Evolutionary conservation across 1,140 invertebrate species (phyloP).

Genomic region (Carposina sasakii): DNA sequence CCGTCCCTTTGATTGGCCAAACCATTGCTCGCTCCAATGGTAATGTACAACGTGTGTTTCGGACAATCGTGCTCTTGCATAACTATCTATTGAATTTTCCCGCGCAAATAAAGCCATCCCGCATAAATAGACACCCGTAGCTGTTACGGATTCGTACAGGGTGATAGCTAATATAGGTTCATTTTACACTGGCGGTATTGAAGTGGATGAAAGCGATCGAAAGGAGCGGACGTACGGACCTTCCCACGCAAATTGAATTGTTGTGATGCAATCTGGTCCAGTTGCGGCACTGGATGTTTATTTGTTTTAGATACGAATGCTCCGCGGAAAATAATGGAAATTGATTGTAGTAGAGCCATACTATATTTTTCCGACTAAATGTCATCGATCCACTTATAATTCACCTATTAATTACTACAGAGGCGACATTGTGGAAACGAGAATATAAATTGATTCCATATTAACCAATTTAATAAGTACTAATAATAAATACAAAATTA

Average conservation of each 20-base stretch:
- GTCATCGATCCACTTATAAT: too few relatives aligned
- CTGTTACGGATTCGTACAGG: neutral
- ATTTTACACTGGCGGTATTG: constrained; percentile 14
- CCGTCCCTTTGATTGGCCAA: constrained; percentile 47
- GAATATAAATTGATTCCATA: too few relatives aligned
- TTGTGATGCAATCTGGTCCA: constrained; percentile 36
- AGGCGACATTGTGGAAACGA: too few relatives aligned
- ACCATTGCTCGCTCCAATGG: constrained; percentile 45
- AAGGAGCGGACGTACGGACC: constrained; percentile 31
- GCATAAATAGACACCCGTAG: constrained; percentile 12
- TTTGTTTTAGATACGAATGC: too few relatives aligned
- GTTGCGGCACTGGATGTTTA: constrained; percentile 32
- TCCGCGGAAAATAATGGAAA: too few relatives aligned
- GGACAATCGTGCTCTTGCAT: constrained; percentile 37
- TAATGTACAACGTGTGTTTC: constrained; percentile 29
- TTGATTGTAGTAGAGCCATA: too few relatives aligned
- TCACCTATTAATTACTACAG: too few relatives aligned
- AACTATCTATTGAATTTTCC: constrained; percentile 37
- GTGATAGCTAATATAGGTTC: constrained; percentile 2
- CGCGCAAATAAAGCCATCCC: constrained; percentile 24
- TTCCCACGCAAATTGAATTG: constrained; percentile 47
- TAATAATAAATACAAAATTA: too few relatives aligned
- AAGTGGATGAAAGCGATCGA: constrained; percentile 28
- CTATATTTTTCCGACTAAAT: too few relatives aligned
- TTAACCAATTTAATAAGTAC: too few relatives aligned